Evolutionary conservation across 2,888 invertebrate genomes (phyloP), one percentile per base, ranked within the genome.

Genomic region (Gnatocerus cornutus): DNA sequence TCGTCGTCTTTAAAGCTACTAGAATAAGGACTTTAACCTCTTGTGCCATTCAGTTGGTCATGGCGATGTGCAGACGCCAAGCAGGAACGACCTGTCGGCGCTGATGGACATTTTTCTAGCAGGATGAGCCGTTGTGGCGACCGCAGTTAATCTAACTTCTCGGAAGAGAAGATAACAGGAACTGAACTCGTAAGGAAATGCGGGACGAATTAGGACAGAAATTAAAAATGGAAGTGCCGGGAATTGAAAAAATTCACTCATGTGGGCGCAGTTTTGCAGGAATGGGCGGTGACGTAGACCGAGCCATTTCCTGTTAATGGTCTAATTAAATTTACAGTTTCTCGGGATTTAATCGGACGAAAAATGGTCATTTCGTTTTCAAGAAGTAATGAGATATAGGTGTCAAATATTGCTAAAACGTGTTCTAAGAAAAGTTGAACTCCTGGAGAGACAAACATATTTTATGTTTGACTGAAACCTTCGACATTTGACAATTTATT

Each of bases 11-110:
- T 16, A 43, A 14, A 68, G 63, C 81, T 82, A 81, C 80, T 83
- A 82, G 82, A 82, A 79, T 80, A 82, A 83, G 83, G 83, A 82
- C 83, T 83, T 83, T 83, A 83, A 83, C 83, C 83, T 83, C 82
- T 33, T 52, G 61, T 52, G 59, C 67, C 67, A 67, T 66, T 58
- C 64, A 52, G 64, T 64, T 64, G 41, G 64, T 56, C 65, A 65
- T 65, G 65, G 37, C 48, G 50, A 50, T 6, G 33, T 58, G 29
- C 39, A 50, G 62, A 61, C 59, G 46, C 13, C 33, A 33, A 9
- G 50, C 52, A 62, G 62, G 62, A 62, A 50, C 48, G 61, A 61
- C 48, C 50, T 50, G 59, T 62, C 62, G 62, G 12, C 62, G 50
- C 41, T 10, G 10, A 52, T 10, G 14, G 4, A 21, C 21, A 29